Evolutionary conservation across 2,797 vertebrate genomes (phyloP).

Genomic region (Bufotes viridis): DNA sequence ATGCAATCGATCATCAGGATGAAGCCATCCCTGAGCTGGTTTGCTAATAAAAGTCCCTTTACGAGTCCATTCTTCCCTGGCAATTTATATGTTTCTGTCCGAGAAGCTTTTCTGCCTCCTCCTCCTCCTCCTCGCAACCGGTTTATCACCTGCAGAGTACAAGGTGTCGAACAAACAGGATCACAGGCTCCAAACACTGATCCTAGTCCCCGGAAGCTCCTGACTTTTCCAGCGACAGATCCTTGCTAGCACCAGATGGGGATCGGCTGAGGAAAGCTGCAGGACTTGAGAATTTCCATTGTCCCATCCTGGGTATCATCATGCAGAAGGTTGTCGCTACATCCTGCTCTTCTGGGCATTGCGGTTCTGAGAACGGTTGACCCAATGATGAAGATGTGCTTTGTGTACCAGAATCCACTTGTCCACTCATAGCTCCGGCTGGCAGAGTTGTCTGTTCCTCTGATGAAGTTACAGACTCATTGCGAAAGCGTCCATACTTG

Average conservation of each 20-base stretch:
- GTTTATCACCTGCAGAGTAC: slow-evolving; percentile 83
- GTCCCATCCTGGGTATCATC: slow-evolving; percentile 92
- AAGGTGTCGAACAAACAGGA: slow-evolving; percentile 86
- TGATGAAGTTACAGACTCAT: slow-evolving; percentile 86
- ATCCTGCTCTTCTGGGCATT: slow-evolving; percentile 85
- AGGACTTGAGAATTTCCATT: slow-evolving; percentile 93
- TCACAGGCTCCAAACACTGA: slow-evolving; percentile 88
- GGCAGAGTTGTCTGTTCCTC: slow-evolving; percentile 86
- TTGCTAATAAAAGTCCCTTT: slow-evolving; percentile 92
- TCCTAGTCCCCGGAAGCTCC: slow-evolving; percentile 64
- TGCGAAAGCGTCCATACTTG: slow-evolving; percentile 90
- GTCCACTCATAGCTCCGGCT: slow-evolving; percentile 85
- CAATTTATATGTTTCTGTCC: slow-evolving; percentile 78
- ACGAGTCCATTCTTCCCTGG: slow-evolving; percentile 85
- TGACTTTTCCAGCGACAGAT: slow-evolving; percentile 71
- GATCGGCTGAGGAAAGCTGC: slow-evolving; percentile 87
- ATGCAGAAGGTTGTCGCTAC: slow-evolving; percentile 92
- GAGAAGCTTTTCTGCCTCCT: slow-evolving; percentile 77
- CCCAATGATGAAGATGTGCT: slow-evolving; percentile 72
- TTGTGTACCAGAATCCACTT: slow-evolving; percentile 73
- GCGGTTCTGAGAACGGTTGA: slow-evolving; percentile 79
- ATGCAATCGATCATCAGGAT: slow-evolving; percentile 87
- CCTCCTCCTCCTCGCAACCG: slow-evolving; percentile 77
- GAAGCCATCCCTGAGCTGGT: slow-evolving; percentile 92
- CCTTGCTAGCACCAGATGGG: slow-evolving; percentile 82